Evolutionary conservation across 2,888 invertebrate species (phyloP).

Genomic region (Eudasyphora cyanicolor): DNA sequence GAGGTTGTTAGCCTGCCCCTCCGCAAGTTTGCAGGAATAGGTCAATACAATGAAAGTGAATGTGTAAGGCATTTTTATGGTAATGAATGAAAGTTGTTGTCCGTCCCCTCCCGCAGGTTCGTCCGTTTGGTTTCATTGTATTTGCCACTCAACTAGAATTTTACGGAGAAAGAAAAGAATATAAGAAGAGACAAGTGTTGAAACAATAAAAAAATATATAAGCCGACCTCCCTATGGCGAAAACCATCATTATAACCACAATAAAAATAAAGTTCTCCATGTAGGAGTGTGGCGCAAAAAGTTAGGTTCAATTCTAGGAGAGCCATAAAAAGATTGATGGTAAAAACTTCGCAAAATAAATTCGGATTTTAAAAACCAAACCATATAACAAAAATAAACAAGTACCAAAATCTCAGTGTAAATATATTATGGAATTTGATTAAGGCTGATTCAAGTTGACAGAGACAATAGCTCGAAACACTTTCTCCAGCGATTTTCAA

Average conservation of each 20-base stretch:
- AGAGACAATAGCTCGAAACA: no score
- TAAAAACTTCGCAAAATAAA: no score
- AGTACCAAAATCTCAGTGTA: no score
- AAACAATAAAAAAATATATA: constrained; percentile 38
- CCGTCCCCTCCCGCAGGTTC: not conserved
- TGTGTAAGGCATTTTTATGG: constrained; percentile 51
- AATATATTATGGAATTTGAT: no score
- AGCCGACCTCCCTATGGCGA: not conserved
- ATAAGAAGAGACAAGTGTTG: constrained; percentile 43
- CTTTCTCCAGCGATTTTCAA: no score
- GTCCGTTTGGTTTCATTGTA: not conserved
- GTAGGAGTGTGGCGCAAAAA: not conserved
- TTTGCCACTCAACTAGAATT: not conserved
- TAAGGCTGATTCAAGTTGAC: no score
- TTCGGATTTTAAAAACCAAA: no score
- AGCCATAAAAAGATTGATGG: no score
- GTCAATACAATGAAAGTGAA: constrained; percentile 48
- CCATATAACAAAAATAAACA: no score
- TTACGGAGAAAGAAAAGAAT: not conserved
- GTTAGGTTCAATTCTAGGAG: no score
- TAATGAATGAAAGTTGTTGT: constrained; percentile 30
- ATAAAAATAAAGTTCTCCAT: not conserved
- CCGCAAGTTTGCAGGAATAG: not conserved
- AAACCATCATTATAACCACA: not conserved
- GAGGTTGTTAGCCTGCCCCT: not conserved